Evolutionary conservation across 2,797 vertebrate genomes (phyloP), one percentile per base, ranked within the genome.

Genomic region (Nannoperca obscura): DNA sequence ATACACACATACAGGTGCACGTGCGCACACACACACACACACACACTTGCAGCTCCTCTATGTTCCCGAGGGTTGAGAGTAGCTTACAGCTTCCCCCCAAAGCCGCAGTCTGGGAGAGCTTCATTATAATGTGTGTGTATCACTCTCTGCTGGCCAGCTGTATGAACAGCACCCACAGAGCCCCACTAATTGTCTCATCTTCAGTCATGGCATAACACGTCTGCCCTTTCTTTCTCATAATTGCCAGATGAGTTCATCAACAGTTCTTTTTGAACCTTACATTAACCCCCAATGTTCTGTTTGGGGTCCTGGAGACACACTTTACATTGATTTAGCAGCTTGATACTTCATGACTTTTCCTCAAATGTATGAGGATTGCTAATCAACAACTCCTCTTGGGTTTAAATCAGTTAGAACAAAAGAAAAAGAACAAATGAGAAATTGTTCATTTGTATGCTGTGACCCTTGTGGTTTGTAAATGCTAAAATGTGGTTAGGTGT

Each of bases 131-230:
- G 86, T 88, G 74, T 88, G 74, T 88, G 72, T 54, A 92, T 81
- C 80, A 30, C 91, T 34, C 93, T 92, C 94, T 94, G 82, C 86
- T 94, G 94, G 87, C 36, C 4, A n/a, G 47, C 49, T 24, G 0
- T 1, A 0, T n/a, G 27, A 79, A 86, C 83, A 85, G 55, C 93
- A 76, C 2, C 12, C 19, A 49, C 10, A 24, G 20, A 4, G 24
- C 57, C 74, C 15, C 15, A 42, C 3, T 34, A 44, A 13, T 57
- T 42, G 27, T 14, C 15, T 69, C 34, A n/a, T 53, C 9, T 22
- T 36, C 24, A 27, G 9, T 36, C 7, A 17, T 38, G 42, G 27
- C 42, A 15, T 8, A 34, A 10, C 27, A 55, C 75, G 34, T 40
- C 53, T 22, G 14, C 22, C 14, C 27, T 34, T 55, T 47, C 59